phyloP scores from a whole-genome alignment of 2,888 invertebrate species.

The Halictus ligatus region DNA sequence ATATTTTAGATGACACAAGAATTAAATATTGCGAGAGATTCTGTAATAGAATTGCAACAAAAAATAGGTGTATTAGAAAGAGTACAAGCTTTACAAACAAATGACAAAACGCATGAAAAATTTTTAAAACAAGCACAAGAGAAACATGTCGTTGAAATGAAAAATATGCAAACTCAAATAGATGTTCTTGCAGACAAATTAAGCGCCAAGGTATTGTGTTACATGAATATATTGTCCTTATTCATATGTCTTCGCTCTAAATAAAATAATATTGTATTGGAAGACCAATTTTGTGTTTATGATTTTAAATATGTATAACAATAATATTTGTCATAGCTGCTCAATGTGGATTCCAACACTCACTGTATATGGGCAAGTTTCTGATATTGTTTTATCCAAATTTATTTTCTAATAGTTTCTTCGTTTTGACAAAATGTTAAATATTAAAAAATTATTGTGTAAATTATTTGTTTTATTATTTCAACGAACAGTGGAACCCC shows the following conservation, averaged over 20 bases:
- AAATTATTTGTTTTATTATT: not conserved
- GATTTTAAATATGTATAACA: conserved; percentile 30
- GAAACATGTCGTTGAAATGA: conserved; percentile 84
- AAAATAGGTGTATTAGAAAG: conserved; percentile 79
- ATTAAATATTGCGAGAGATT: conserved; percentile 74
- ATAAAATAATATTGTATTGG: conserved; percentile 4
- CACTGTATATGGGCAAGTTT: conserved; percentile 74
- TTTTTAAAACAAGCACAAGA: conserved; percentile 85
- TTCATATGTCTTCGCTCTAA: not conserved
- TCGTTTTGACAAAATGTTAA: not conserved
- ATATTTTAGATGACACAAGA: conserved; percentile 76
- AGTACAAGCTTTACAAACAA: conserved; percentile 76
- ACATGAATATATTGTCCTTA: not conserved
- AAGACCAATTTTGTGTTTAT: conserved; percentile 3
- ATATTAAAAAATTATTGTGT: not conserved
- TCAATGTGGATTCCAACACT: conserved; percentile 70
- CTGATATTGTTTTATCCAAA: conserved; percentile 36
- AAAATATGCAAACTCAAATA: conserved; percentile 85
- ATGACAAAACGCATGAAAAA: conserved; percentile 79
- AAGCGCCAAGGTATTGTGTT: conserved; percentile 74
- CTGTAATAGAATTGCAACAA: conserved; percentile 79
- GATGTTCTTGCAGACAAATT: conserved; percentile 83
- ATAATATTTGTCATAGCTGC: conserved; percentile 70
- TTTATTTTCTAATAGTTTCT: conserved; percentile 3
- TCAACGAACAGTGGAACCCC: not conserved